phyloP scores from a whole-genome alignment of 2,113 vertebrate species.

The Pyxicephalus adspersus region DNA sequence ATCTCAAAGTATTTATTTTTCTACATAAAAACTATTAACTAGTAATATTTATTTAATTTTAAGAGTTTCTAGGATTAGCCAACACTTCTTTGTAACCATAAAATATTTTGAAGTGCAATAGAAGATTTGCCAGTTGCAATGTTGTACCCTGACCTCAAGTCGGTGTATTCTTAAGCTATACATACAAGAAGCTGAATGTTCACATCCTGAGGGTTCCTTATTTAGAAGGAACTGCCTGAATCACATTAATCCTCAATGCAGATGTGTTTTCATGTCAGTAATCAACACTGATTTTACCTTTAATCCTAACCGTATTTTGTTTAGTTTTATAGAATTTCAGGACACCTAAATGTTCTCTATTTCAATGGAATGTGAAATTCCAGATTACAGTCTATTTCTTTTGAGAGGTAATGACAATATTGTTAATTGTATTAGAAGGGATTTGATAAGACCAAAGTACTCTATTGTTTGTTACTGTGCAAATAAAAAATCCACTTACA shows the following conservation, averaged over 20 bases:
- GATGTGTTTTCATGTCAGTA: too few relatives aligned
- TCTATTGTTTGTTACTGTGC: not conserved
- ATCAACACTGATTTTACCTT: too few relatives aligned
- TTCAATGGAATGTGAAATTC: not conserved
- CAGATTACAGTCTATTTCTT: not conserved
- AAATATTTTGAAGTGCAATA: constrained; percentile 31
- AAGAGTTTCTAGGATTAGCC: not conserved
- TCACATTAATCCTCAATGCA: too few relatives aligned
- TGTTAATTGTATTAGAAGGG: not conserved
- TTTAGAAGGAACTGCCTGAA: too few relatives aligned
- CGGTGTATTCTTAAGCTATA: not conserved
- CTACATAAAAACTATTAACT: constrained; percentile 7
- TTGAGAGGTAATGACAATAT: not conserved
- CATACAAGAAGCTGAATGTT: not conserved
- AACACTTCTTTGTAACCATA: not conserved
- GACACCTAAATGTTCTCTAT: not conserved
- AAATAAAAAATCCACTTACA: not conserved
- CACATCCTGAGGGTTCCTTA: not conserved
- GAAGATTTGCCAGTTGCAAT: constrained; percentile 1
- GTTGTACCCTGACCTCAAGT: not conserved
- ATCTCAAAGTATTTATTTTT: constrained; percentile 52
- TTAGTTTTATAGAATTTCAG: too few relatives aligned
- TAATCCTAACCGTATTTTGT: too few relatives aligned
- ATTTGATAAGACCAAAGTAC: not conserved
- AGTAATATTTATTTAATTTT: constrained; percentile 11